phyloP scores from a whole-genome alignment of 1,140 invertebrate genomes.

The Drosophila santomea region DNA sequence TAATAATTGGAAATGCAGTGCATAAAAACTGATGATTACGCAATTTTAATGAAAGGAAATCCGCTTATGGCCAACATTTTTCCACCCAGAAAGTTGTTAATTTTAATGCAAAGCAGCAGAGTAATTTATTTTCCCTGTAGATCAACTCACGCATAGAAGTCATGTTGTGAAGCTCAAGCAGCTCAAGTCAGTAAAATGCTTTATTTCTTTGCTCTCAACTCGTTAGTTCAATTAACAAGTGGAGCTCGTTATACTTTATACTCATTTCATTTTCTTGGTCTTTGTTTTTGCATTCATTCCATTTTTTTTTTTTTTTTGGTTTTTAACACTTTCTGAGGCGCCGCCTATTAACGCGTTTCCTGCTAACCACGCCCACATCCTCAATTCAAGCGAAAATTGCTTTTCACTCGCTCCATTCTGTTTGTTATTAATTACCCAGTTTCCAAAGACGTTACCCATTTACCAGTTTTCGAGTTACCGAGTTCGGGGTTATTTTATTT shows the following conservation, averaged over 20 bases:
- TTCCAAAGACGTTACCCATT: slow-evolving; percentile 51
- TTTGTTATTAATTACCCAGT: slow-evolving; percentile 79
- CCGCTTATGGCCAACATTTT: neutral
- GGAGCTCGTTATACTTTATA: slow-evolving; percentile 42
- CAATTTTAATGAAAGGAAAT: neutral
- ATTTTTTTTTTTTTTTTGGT: slow-evolving; percentile 40
- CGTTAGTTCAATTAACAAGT: slow-evolving; percentile 53
- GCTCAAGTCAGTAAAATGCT: slow-evolving; percentile 8
- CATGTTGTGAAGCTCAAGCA: neutral
- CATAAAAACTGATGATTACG: neutral
- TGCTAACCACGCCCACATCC: slow-evolving; percentile 72
- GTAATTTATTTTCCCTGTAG: neutral
- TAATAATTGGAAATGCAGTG: neutral
- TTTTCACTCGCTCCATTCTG: slow-evolving; percentile 64
- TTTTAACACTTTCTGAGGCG: slow-evolving; percentile 67
- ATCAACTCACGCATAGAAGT: slow-evolving; percentile 6
- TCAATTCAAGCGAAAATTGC: slow-evolving; percentile 72
- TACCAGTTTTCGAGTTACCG: slow-evolving; percentile 34
- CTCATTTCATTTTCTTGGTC: slow-evolving; percentile 10
- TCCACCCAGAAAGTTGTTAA: neutral
- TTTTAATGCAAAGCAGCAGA: slow-evolving; percentile 14
- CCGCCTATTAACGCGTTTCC: slow-evolving; percentile 79
- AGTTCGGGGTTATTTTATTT: slow-evolving; percentile 1
- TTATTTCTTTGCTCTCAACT: slow-evolving; percentile 16
- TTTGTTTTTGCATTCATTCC: slow-evolving; percentile 32